phyloP scores from a whole-genome alignment of 2,113 vertebrate genomes.

The Scortum barcoo region DNA sequence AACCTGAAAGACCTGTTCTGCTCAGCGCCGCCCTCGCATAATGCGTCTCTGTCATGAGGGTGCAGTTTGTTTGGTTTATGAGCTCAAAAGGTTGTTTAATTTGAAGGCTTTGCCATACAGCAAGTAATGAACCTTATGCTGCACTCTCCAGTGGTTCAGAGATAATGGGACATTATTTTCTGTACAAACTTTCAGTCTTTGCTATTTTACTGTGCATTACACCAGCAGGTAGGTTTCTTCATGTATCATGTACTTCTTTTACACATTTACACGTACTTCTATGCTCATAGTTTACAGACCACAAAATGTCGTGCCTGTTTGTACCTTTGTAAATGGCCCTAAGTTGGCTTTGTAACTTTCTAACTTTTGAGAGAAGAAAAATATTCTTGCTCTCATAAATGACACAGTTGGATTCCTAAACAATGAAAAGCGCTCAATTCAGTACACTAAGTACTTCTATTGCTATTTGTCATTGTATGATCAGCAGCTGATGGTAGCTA shows the following conservation, averaged over 20 bases:
- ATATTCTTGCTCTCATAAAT: not conserved
- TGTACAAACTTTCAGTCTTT: not conserved
- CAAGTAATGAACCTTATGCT: not conserved
- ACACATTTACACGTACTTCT: too few relatives aligned
- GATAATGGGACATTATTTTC: conserved; percentile 17
- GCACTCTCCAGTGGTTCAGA: not conserved
- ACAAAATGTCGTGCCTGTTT: not conserved
- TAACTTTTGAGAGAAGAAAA: not conserved
- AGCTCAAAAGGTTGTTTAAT: not conserved
- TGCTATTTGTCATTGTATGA: not conserved
- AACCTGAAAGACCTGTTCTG: conserved; percentile 2
- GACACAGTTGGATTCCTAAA: not conserved
- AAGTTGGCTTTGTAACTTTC: not conserved
- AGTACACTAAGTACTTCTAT: too few relatives aligned
- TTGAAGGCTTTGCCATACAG: not conserved
- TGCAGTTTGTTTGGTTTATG: not conserved
- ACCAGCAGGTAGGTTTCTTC: conserved; percentile 22
- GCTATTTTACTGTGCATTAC: not conserved
- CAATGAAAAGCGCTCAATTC: not conserved
- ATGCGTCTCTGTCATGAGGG: not conserved
- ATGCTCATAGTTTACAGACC: too few relatives aligned
- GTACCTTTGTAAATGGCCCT: not conserved
- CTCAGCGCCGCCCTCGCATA: not conserved
- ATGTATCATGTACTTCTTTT: not conserved
- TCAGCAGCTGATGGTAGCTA: too few relatives aligned